These are phyloP conservation scores for Odocoileus hemionus DNA, from an alignment of 2,113 vertebrate species.

Conservation along the genomic window DNA sequence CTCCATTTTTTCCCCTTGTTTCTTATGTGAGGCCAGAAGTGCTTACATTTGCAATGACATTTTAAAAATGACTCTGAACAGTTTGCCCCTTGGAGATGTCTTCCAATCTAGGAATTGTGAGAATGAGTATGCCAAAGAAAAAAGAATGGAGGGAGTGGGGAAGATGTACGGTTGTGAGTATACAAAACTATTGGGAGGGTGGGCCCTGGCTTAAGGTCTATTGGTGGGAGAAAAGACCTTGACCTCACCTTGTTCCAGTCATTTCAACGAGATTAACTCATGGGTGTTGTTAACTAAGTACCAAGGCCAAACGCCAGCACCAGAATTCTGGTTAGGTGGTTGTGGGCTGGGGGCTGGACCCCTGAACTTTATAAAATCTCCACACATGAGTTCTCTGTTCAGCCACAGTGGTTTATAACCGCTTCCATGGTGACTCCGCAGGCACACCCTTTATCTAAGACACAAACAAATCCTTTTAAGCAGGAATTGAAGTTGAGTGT, in stretches of 20 bases:
- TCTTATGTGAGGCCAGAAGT: slow-evolving; percentile 10
- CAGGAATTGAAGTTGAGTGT: not conserved
- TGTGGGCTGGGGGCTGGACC: not conserved
- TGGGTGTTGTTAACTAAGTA: not conserved
- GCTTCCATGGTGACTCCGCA: not conserved
- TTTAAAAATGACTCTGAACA: slow-evolving; percentile 45
- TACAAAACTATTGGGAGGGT: not conserved
- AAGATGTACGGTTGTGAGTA: not conserved
- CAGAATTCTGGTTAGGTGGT: not conserved
- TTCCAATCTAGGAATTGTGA: not conserved
- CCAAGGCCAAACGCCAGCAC: not conserved
- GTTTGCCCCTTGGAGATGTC: slow-evolving; percentile 30
- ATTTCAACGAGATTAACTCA: not conserved
- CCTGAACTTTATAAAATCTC: not conserved
- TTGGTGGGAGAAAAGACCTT: not conserved
- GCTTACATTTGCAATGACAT: slow-evolving; percentile 57
- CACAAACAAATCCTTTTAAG: not conserved
- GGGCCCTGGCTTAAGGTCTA: not conserved
- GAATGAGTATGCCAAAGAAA: not conserved
- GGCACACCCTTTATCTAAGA: not conserved
- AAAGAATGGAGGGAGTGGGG: not conserved
- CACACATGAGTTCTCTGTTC: not conserved
- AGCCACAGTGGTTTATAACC: not conserved
- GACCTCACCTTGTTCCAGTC: not conserved
- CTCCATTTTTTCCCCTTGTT: slow-evolving; percentile 23